These are phyloP conservation scores for Saccostrea echinata DNA, from an alignment of 1,140 invertebrate species.

Conservation along the genomic window DNA sequence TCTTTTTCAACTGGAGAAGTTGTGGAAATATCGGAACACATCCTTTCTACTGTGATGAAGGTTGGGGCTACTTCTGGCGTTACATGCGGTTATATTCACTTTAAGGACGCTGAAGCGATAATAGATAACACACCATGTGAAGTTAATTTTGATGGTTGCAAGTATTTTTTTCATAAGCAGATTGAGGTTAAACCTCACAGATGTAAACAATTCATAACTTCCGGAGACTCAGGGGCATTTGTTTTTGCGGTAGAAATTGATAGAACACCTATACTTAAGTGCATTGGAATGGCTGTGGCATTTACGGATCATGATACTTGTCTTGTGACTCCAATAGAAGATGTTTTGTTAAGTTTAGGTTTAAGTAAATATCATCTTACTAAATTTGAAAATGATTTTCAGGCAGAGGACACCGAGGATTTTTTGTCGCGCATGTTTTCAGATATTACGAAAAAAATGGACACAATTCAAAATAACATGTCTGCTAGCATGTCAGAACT, in stretches of 20 bases:
- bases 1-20: background rate
- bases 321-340: background rate
- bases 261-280: background rate
- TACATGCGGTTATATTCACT: background rate
- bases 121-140: background rate
- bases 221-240: background rate
- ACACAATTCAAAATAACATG: background rate
- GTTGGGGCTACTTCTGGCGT: background rate
- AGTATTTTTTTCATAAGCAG: background rate
- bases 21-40: background rate
- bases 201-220: background rate
- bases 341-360: background rate
- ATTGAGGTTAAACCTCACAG: background rate
- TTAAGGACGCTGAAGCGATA: background rate
- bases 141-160: background rate
- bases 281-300: background rate
- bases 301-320: background rate
- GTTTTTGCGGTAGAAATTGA: background rate
- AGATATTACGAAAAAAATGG: background rate
- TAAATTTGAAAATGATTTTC: background rate
- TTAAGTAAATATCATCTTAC: background rate
- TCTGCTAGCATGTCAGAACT: no score
- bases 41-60: background rate
- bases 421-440: background rate
- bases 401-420: background rate